Evolutionary conservation across 2,113 vertebrate species (phyloP).

Genomic region (Lota lota): DNA sequence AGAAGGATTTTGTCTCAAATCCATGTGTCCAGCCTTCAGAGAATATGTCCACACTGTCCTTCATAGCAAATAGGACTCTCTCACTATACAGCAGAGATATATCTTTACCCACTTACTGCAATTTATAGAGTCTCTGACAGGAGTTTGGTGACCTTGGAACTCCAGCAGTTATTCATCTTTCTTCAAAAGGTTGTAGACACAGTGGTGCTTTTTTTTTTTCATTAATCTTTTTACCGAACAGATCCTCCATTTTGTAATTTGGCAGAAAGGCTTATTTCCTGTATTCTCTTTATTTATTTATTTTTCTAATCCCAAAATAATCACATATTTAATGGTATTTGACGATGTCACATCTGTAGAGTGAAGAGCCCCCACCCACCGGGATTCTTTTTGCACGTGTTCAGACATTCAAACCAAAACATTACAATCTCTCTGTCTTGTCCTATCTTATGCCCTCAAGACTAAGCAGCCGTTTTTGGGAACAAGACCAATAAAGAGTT

Average conservation of each 20-base stretch:
- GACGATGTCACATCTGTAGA: neutral
- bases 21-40: conserved; percentile 23
- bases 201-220: conserved; percentile 7
- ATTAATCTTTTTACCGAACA: no score
- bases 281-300: no score
- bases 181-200: conserved; percentile 60
- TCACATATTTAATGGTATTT: neutral
- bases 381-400: no score
- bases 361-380: neutral
- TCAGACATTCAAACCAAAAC: conserved; percentile 51
- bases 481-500: no score
- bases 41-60: no score
- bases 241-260: no score
- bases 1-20: conserved; percentile 37
- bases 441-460: conserved; percentile 27
- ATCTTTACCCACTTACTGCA: no score
- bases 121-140: neutral
- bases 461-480: conserved; percentile 7
- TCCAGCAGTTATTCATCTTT: conserved; percentile 39
- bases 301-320: conserved; percentile 45
- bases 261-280: no score
- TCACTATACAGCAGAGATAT: no score
- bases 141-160: conserved; percentile 32
- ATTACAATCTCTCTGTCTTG: conserved; percentile 54
- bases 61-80: no score